Evolutionary conservation across 2,797 vertebrate genomes (phyloP), one percentile per base, ranked within the genome.

Genomic region (Acipenser ruthenus): DNA sequence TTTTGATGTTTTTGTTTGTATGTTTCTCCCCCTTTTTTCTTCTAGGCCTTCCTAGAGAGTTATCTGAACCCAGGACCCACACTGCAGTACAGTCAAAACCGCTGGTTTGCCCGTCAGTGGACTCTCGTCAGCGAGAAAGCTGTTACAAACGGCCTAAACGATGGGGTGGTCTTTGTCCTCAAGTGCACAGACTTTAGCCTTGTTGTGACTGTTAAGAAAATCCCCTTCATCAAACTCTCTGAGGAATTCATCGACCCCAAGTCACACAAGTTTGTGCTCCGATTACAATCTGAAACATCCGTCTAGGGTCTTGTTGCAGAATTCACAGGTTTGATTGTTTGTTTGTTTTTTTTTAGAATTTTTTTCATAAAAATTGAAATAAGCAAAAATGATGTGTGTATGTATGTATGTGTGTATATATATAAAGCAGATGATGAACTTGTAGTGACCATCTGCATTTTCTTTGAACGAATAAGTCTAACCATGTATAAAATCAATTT

Each of bases 221-320:
- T 98, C 67, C 97, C 97, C 3, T 93, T 93, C 85, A 93, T 99
- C 74, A 89, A 90, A 58, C 84, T 99, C 74, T 90, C 87, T 0
- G 97, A 99, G 76, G 93, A 94, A 77, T 99, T 92, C 80, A 78
- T 97, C 76, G 94, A 98, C 80, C 93, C 95, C 70, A 98, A 95
- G 78, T 95, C 94, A 18, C 95, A 98, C 84, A 97, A 93, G 82
- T 99, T 99, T 72, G 85, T 94, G 75, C 89, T 99, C 74, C 91
- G 91, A 75, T 89, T 97, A 77, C 95, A 97, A 74, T 97, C 96
- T 0, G 96, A 98, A 83, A 98, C 95, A 53, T 97, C 95, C 0
- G 94, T 98, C 78, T 98, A 75, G 60, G 23, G 60, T 7, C 49
- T 11, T 59, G 6, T 64, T 49, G 1, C 23, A 37, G 23, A 37